phyloP scores from a whole-genome alignment of 2,888 invertebrate species.

The Macrophya alboannulata region DNA sequence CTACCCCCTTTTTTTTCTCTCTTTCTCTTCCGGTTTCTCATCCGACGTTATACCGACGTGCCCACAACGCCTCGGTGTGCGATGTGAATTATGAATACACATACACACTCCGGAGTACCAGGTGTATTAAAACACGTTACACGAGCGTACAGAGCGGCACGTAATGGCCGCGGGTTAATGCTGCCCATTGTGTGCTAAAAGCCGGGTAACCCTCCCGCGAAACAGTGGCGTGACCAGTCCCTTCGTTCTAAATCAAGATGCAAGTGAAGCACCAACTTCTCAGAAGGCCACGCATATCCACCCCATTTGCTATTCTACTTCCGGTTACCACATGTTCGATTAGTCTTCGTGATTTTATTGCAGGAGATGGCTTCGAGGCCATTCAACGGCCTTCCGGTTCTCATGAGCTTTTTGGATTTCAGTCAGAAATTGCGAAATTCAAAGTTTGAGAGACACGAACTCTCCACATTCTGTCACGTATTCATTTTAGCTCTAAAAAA shows the following conservation, averaged over 20 bases:
- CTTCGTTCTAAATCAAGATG: conserved; percentile 14
- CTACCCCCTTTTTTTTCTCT: not conserved
- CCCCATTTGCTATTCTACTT: not conserved
- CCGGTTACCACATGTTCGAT: not conserved
- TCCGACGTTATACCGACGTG: not conserved
- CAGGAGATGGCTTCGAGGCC: not conserved
- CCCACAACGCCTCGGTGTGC: not conserved
- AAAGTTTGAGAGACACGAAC: too few species aligned
- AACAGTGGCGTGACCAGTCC: conserved; percentile 29
- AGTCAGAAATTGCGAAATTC: not conserved
- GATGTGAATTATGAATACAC: conserved; percentile 34
- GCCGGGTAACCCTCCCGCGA: conserved; percentile 59
- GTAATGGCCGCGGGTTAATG: conserved; percentile 68
- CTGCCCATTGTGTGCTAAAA: conserved; percentile 68
- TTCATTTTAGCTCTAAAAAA: not conserved
- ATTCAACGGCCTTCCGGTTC: not conserved
- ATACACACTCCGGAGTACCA: conserved; percentile 26
- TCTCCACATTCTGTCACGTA: not conserved
- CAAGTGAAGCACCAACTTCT: not conserved
- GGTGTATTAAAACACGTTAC: conserved; percentile 52
- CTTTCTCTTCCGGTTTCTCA: not conserved
- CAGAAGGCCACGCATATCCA: not conserved
- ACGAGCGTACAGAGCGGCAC: conserved; percentile 36
- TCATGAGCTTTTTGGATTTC: not conserved
- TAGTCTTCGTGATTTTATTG: not conserved